These are phyloP conservation scores for Hyles vespertilio DNA, from an alignment of 1,140 invertebrate genomes.

Conservation along the genomic window DNA sequence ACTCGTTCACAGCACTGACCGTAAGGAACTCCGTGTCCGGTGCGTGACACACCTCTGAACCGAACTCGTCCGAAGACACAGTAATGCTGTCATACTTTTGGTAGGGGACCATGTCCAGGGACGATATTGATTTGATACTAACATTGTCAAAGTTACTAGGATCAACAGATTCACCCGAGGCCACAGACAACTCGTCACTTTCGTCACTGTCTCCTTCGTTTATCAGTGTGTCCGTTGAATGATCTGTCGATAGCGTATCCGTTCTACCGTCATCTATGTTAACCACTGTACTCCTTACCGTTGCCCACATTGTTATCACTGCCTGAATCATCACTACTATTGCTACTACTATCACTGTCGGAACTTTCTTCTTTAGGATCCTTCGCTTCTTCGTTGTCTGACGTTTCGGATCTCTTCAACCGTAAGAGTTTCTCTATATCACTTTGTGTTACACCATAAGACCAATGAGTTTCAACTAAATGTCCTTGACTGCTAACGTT, in stretches of 20 bases:
- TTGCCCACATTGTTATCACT: constrained; percentile 47
- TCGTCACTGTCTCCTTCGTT: constrained; percentile 65
- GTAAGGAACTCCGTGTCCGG: constrained; percentile 65
- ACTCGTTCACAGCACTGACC: constrained; percentile 72
- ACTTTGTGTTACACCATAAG: constrained; percentile 65
- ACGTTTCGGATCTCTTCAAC: constrained; percentile 57
- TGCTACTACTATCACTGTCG: constrained; percentile 40
- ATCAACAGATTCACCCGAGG: constrained; percentile 51
- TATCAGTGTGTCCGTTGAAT: constrained; percentile 68
- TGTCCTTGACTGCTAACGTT: constrained; percentile 42
- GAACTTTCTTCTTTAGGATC: constrained; percentile 43
- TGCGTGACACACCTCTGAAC: constrained; percentile 67
- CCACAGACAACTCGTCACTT: constrained; percentile 46
- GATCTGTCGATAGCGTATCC: constrained; percentile 60
- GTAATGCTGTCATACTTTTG: constrained; percentile 71
- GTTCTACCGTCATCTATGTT: constrained; percentile 57
- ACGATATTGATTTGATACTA: constrained; percentile 70
- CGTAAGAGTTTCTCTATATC: constrained; percentile 65
- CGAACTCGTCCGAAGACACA: constrained; percentile 70
- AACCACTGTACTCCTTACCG: constrained; percentile 52
- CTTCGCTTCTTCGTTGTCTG: constrained; percentile 31
- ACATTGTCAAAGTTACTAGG: constrained; percentile 69
- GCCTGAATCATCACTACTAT: constrained; percentile 51
- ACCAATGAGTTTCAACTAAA: constrained; percentile 61
- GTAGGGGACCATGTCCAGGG: constrained; percentile 68